These are phyloP conservation scores for Auanema freiburgensis DNA, from an alignment of 2,888 invertebrate species.

Conservation along the genomic window DNA sequence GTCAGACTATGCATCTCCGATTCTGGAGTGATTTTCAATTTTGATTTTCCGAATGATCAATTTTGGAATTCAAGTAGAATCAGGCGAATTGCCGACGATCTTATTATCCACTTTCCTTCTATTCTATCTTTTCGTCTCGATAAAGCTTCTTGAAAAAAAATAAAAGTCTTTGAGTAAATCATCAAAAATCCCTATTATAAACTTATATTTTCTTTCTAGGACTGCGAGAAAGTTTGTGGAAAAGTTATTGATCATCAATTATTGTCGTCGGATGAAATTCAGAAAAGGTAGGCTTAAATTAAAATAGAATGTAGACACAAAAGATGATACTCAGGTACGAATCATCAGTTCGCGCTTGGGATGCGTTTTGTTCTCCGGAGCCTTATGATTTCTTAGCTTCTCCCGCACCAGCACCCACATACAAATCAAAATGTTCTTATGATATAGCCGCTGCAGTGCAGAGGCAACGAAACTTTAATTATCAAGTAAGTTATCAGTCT, in stretches of 20 bases:
- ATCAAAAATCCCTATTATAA: too few species aligned
- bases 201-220: too few species aligned
- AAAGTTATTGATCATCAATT: constrained; percentile 67
- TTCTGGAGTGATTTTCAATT: too few species aligned
- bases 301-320: too few species aligned
- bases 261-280: constrained; percentile 59
- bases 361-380: constrained; percentile 47
- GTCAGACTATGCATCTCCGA: too few species aligned
- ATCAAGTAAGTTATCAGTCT: constrained; percentile 64
- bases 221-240: constrained; percentile 60
- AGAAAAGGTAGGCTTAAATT: constrained; percentile 33
- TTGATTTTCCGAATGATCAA: too few species aligned
- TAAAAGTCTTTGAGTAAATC: too few species aligned
- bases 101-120: too few species aligned
- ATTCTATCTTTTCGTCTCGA: too few species aligned
- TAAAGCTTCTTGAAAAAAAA: too few species aligned
- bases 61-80: too few species aligned
- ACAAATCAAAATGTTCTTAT: constrained; percentile 62
- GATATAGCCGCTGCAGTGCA: constrained; percentile 66
- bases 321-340: constrained; percentile 37
- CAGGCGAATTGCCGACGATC: too few species aligned
- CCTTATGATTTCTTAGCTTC: constrained; percentile 64
- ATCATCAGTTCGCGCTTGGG: constrained; percentile 47
- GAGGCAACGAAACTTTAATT: constrained; percentile 67
- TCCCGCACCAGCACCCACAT: constrained; percentile 35